Evolutionary conservation across 2,888 invertebrate species (phyloP), one percentile per base, ranked within the genome.

Genomic region (Limnephilus marmoratus): DNA sequence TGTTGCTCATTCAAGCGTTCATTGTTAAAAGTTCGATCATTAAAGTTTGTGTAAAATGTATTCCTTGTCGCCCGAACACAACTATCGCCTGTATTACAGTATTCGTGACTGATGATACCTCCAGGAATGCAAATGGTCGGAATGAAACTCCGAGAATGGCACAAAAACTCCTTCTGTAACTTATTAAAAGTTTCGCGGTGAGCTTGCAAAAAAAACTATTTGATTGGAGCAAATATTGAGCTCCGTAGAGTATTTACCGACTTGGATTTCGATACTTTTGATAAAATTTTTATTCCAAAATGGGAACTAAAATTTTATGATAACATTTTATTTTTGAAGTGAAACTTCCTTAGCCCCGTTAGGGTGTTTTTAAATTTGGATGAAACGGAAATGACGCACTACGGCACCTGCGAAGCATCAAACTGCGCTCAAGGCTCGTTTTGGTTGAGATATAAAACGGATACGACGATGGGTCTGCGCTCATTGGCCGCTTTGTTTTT

Each of bases 141-240:
- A 86, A 86, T 29, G 12, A 83, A 41, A 34, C 37, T 83, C 83
- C 9, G 83, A 13, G 34, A 31, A 15, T 68, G 18, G 24, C 83
- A 15, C 83, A 83, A 68, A 68, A 41, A 68, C 68, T 37, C 37
- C 37, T 37, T 83, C 85, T 45, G 9, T 24, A 85, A 85, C 85
- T 85, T 85, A 85, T 85, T 41, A 85, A 41, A 85, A 85, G 85
- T 85, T 85, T 18, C 24, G 83, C 37, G 83, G 31, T 37, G 85
- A 41, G 85, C 29, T 41, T 31, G 24, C 87, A 45, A 87, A 49
- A 87, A 87, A 88, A 53, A 37, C 34, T 68, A 68, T 88, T 88
- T 15, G 68, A 88, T 53, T 88, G 31, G 29, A 31, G 37, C 88
- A 88, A 88, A 88, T 88, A 88, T 88, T 80, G 80, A 88, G 34